These are phyloP conservation scores for Sinonovacula constricta DNA, from an alignment of 1,140 invertebrate species.

Conservation along the genomic window DNA sequence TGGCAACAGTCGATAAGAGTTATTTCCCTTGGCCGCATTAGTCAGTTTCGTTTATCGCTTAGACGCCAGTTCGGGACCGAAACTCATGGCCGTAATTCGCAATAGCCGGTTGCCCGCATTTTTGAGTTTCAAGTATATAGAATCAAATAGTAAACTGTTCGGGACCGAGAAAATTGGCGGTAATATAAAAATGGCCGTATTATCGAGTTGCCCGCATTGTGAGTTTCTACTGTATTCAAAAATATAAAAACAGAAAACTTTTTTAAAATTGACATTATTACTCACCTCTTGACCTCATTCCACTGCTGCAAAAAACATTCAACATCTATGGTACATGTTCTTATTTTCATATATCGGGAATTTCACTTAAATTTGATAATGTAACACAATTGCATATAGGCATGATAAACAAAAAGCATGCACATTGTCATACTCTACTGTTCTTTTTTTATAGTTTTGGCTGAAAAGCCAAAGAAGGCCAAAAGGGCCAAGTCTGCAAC, in stretches of 20 bases:
- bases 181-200: too few relatives aligned
- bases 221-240: neutral
- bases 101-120: too few relatives aligned
- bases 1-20: too few relatives aligned
- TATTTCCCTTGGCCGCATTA: too few relatives aligned
- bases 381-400: neutral
- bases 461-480: slow-evolving; percentile 55
- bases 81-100: too few relatives aligned
- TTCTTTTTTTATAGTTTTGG: slow-evolving; percentile 7
- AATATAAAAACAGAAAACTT: neutral
- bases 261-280: neutral
- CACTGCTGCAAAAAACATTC: neutral
- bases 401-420: neutral
- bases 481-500: slow-evolving; percentile 53
- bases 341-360: neutral
- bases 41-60: too few relatives aligned
- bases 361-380: neutral
- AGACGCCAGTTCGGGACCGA: too few relatives aligned
- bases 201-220: too few relatives aligned
- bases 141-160: too few relatives aligned
- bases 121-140: too few relatives aligned
- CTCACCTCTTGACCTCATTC: neutral
- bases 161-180: too few relatives aligned
- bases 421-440: neutral
- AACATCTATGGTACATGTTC: neutral